Conservation (phyloP, 1,140 invertebrate species). For the Hylyphantes graminicola region DNA sequence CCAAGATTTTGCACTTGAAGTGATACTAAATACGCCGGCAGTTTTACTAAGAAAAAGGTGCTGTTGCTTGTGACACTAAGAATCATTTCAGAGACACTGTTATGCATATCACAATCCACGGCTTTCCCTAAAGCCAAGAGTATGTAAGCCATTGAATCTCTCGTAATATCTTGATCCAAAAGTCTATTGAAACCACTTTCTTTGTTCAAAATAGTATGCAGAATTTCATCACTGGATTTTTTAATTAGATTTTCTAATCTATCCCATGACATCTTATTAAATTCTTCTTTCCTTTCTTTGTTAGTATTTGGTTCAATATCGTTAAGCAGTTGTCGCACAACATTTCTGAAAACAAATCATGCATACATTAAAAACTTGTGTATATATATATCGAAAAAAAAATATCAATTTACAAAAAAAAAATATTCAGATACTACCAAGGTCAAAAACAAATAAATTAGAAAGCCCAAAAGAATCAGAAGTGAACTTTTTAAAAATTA, state of each 20-base stretch:
- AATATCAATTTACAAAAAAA: no score
- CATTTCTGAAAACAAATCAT: no score
- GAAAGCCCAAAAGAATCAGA: no score
- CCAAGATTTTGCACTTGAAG: conserved; percentile 10
- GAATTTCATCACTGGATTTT: conserved; percentile 2
- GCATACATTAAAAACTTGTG: no score
- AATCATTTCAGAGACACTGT: background rate
- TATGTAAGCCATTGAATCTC: conserved; percentile 17
- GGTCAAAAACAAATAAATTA: no score
- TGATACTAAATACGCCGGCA: background rate
- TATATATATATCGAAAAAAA: no score
- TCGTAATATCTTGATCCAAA: background rate
- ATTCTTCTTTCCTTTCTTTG: no score
- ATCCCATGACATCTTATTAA: background rate
- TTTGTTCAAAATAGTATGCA: conserved; percentile 12
- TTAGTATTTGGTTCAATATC: no score
- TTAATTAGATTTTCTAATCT: background rate
- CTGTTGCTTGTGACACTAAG: background rate
- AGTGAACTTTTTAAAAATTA: no score
- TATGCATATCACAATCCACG: background rate
- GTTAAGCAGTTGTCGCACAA: no score
- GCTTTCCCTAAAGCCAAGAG: conserved; percentile 9
- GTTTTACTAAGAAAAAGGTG: background rate
- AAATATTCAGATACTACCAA: no score
- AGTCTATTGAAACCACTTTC: conserved; percentile 1